phyloP scores from a whole-genome alignment of 2,113 vertebrate genomes.

The Archilochus colubris region DNA sequence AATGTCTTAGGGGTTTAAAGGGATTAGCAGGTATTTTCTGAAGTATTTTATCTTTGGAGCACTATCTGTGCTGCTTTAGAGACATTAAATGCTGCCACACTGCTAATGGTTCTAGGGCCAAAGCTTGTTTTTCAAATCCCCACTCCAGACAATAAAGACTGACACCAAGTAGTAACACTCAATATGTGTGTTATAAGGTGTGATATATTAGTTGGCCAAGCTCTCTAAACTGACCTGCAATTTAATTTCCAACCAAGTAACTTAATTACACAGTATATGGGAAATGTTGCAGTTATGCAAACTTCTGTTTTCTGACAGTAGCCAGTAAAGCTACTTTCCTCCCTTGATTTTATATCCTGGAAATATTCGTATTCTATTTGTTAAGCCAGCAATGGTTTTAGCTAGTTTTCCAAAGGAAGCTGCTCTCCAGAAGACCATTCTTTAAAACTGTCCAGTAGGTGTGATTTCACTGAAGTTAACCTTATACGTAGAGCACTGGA shows the following conservation, averaged over 20 bases:
- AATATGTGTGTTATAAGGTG: slow-evolving; percentile 24
- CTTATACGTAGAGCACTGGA: background rate
- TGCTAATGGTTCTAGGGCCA: background rate
- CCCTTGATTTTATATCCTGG: background rate
- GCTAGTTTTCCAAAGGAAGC: background rate
- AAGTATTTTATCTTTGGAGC: background rate
- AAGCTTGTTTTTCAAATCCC: slow-evolving; percentile 28
- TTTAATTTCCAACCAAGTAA: slow-evolving; percentile 32
- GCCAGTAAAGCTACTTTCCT: background rate
- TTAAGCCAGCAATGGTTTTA: background rate
- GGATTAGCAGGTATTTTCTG: slow-evolving; percentile 14
- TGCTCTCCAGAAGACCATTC: background rate
- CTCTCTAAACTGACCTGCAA: slow-evolving; percentile 1
- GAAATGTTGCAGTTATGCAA: slow-evolving; percentile 23
- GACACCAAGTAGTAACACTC: slow-evolving; percentile 23
- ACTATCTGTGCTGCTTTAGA: background rate
- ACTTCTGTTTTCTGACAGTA: slow-evolving; percentile 14
- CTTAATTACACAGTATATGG: background rate
- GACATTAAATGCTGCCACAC: background rate
- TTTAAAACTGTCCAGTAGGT: background rate
- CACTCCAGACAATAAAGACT: slow-evolving; percentile 6
- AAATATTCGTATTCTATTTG: slow-evolving; percentile 29
- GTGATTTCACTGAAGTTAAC: background rate
- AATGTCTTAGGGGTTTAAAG: background rate
- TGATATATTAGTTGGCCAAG: background rate